These are phyloP conservation scores for Masnerella sp. DNA, from an alignment of 2,888 invertebrate genomes.

Conservation along the genomic window DNA sequence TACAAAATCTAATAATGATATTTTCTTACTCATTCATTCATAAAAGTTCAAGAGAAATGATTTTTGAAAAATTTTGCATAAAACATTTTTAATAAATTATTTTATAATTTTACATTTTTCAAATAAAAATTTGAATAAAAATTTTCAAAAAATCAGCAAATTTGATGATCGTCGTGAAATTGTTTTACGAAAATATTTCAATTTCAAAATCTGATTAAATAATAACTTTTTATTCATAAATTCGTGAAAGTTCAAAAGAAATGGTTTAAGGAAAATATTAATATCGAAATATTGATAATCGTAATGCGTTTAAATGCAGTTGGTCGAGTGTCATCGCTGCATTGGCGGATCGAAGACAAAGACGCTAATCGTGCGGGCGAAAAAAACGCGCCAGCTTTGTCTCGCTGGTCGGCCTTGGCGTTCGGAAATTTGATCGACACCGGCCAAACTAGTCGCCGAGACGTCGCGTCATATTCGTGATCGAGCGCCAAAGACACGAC, in stretches of 20 bases:
- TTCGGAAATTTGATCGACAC: slow-evolving; percentile 77
- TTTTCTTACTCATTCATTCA: no score
- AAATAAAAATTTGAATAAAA: no score
- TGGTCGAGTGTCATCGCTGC: slow-evolving; percentile 30
- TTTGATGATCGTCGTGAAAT: no score
- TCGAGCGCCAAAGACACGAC: slow-evolving; percentile 50
- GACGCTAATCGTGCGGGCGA: slow-evolving; percentile 53
- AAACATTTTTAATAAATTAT: no score
- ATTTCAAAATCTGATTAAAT: no score
- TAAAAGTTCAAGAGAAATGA: no score
- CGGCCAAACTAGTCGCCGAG: slow-evolving; percentile 73
- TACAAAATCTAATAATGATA: no score
- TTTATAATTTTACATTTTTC: no score
- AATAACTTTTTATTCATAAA: no score
- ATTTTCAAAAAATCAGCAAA: no score
- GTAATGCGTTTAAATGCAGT: not conserved
- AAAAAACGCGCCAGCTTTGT: slow-evolving; percentile 66
- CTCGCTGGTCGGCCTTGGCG: slow-evolving; percentile 71
- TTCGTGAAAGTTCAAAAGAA: no score
- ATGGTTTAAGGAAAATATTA: not conserved
- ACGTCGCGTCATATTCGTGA: slow-evolving; percentile 63
- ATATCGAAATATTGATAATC: not conserved
- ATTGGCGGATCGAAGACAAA: slow-evolving; percentile 55
- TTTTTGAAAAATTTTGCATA: no score
- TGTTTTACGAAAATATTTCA: not conserved